These are phyloP conservation scores for Leptopilina myrica DNA, from an alignment of 2,888 invertebrate genomes.

Conservation along the genomic window DNA sequence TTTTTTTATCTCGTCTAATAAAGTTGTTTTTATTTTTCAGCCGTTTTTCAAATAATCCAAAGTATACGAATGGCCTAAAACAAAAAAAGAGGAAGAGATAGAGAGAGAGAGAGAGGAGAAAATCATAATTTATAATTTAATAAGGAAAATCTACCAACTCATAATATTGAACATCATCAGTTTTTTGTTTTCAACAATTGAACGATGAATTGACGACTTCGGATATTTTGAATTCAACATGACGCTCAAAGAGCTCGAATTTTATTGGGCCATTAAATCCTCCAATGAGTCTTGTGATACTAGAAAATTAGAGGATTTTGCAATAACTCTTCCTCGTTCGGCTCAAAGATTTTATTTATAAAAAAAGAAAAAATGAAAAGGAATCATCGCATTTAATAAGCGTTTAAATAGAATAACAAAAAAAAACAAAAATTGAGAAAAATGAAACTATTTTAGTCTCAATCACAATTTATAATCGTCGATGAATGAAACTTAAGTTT, in stretches of 20 bases:
- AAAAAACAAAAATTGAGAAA: constrained; percentile 45
- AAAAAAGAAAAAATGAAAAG: constrained; percentile 51
- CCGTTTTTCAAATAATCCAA: constrained; percentile 98
- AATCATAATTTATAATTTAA: not conserved
- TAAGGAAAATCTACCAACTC: constrained; percentile 46
- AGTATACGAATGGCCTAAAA: constrained; percentile 94
- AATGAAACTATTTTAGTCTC: constrained; percentile 56
- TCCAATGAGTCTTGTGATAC: constrained; percentile 35
- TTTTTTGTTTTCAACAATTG: constrained; percentile 48
- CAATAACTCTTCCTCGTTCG: constrained; percentile 60
- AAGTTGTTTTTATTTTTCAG: constrained; percentile 77
- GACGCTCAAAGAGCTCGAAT: constrained; percentile 45
- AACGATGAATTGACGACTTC: constrained; percentile 31
- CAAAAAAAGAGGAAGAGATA: constrained; percentile 76
- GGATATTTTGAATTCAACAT: constrained; percentile 40
- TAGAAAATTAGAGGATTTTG: constrained; percentile 54
- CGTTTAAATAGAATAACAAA: constrained; percentile 63
- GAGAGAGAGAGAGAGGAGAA: no score
- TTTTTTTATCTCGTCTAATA: not conserved
- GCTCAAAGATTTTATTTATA: constrained; percentile 69
- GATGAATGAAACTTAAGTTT: constrained; percentile 60
- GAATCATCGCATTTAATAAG: constrained; percentile 70
- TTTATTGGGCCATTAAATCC: constrained; percentile 47
- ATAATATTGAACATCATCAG: constrained; percentile 57
- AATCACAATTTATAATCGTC: constrained; percentile 59